These are phyloP conservation scores for Dysdera silvatica DNA, from an alignment of 1,140 invertebrate genomes.

Conservation along the genomic window DNA sequence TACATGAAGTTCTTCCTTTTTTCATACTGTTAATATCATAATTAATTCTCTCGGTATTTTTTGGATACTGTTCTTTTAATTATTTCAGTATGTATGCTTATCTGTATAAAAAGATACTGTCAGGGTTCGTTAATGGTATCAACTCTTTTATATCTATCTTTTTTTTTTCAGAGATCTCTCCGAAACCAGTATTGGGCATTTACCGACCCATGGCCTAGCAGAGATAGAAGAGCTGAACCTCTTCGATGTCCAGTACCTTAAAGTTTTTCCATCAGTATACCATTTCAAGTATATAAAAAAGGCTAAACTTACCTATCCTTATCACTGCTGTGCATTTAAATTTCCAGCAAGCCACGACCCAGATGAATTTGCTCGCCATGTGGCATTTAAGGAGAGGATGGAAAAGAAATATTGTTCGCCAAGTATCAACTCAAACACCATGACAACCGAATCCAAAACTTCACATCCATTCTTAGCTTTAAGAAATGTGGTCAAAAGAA, in stretches of 20 bases:
- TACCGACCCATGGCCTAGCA: slow-evolving; percentile 65
- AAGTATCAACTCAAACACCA: slow-evolving; percentile 12
- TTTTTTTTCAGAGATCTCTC: slow-evolving; percentile 57
- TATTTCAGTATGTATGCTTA: too few species aligned
- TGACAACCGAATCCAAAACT: not conserved
- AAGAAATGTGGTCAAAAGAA: too few species aligned
- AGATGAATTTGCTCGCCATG: slow-evolving; percentile 22
- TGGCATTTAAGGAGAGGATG: slow-evolving; percentile 19
- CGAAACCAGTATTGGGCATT: slow-evolving; percentile 58
- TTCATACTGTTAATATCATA: not conserved
- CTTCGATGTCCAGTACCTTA: slow-evolving; percentile 61
- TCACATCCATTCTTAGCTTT: too few species aligned
- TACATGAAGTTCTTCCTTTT: not conserved
- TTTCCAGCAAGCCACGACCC: slow-evolving; percentile 61
- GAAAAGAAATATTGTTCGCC: slow-evolving; percentile 23
- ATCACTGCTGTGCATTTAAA: slow-evolving; percentile 82
- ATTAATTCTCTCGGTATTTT: not conserved
- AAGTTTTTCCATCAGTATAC: slow-evolving; percentile 74
- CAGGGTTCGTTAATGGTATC: not conserved
- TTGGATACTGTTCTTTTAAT: not conserved
- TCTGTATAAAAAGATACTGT: too few species aligned
- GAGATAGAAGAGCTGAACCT: slow-evolving; percentile 62
- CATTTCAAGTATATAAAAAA: slow-evolving; percentile 54
- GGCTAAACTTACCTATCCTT: slow-evolving; percentile 68
- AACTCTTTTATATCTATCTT: not conserved